phyloP scores from a whole-genome alignment of 2,888 invertebrate genomes.

The Drosophila atripex region DNA sequence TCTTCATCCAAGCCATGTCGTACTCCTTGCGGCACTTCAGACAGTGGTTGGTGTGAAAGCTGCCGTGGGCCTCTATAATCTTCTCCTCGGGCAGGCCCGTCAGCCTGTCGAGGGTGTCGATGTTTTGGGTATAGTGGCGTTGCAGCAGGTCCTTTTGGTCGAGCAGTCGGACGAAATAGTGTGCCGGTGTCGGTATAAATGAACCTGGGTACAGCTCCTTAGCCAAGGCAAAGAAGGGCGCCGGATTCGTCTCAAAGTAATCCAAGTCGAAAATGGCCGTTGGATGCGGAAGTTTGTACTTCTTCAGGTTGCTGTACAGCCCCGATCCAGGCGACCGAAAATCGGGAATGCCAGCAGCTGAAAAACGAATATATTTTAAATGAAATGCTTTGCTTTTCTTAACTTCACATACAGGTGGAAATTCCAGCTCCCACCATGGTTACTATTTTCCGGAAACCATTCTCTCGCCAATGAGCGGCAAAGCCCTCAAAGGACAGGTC shows the following conservation, averaged over 20 bases:
- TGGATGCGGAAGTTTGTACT: conserved; percentile 95
- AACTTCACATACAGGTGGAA: conserved; percentile 91
- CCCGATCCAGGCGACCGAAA: conserved; percentile 97
- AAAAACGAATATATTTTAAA: neutral
- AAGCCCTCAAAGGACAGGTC: conserved; percentile 91
- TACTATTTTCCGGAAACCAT: conserved; percentile 92
- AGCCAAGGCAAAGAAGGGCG: conserved; percentile 96
- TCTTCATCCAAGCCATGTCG: conserved; percentile 93
- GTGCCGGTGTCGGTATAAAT: conserved; percentile 94
- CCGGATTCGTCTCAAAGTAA: conserved; percentile 94
- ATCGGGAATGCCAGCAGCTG: conserved; percentile 93
- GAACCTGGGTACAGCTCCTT: conserved; percentile 94
- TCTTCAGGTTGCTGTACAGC: conserved; percentile 94
- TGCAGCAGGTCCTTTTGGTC: conserved; percentile 91
- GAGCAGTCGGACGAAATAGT: conserved; percentile 94
- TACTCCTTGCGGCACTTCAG: conserved; percentile 89
- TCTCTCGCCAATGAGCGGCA: conserved; percentile 90
- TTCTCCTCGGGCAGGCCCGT: conserved; percentile 93
- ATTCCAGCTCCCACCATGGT: conserved; percentile 98
- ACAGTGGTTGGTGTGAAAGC: conserved; percentile 95
- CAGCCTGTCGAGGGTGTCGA: conserved; percentile 95
- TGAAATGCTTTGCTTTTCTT: neutral
- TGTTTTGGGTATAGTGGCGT: conserved; percentile 94
- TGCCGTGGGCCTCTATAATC: conserved; percentile 97
- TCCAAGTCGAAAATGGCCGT: conserved; percentile 96